Evolutionary conservation across 2,113 vertebrate species (phyloP).

Genomic region (Sylvietta virens): DNA sequence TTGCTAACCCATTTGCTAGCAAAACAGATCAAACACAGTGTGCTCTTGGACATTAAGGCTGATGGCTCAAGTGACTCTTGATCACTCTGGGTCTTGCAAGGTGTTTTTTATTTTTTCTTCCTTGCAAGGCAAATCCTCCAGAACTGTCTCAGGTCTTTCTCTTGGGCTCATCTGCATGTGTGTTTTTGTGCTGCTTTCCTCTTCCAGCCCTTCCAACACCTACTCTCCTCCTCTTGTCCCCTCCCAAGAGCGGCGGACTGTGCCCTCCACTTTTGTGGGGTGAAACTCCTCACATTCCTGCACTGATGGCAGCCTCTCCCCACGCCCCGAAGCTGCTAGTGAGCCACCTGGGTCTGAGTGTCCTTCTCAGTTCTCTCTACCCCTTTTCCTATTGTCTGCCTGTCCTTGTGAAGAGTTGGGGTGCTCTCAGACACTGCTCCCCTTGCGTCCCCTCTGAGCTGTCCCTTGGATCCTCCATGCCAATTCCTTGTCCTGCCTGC

Average conservation of each 20-base stretch:
- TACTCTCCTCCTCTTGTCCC: not conserved
- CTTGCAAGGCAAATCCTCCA: not conserved
- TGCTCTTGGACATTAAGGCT: not conserved
- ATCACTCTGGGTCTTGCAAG: not conserved
- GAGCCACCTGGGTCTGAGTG: not conserved
- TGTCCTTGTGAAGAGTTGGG: not conserved
- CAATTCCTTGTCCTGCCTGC: not conserved
- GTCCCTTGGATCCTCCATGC: not conserved
- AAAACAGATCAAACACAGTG: not conserved
- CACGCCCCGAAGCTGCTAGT: rapidly evolving
- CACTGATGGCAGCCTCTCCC: rapidly evolving
- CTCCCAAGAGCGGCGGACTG: rapidly evolving
- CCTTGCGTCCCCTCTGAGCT: not conserved
- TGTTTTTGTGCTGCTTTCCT: not conserved
- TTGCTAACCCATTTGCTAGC: not conserved
- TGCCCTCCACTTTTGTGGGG: not conserved
- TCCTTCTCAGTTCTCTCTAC: not conserved
- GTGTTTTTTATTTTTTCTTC: not conserved
- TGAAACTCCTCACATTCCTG: not conserved
- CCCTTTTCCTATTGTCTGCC: not conserved
- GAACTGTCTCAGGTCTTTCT: not conserved
- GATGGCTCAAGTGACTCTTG: not conserved
- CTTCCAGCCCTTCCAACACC: not conserved
- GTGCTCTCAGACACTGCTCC: not conserved
- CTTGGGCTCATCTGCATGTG: not conserved